Conservation (phyloP, 2,797 vertebrate genomes). For the Malurus leucopterus region DNA sequence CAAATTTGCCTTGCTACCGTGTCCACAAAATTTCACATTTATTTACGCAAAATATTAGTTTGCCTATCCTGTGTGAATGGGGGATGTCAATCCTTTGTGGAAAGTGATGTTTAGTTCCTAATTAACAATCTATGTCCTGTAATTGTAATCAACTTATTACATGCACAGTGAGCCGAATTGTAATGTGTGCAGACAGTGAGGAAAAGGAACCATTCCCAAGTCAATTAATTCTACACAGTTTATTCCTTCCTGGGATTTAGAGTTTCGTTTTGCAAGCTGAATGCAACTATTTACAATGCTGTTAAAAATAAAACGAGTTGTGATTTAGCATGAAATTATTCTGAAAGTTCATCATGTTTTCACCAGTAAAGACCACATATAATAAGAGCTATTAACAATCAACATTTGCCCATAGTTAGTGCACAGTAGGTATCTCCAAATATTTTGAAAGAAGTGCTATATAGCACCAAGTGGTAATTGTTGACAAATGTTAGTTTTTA, state of each 20-base stretch:
- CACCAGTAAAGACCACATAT: neutral
- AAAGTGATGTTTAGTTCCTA: neutral
- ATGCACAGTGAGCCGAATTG: neutral
- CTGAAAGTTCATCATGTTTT: neutral
- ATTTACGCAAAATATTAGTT: neutral
- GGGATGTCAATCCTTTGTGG: neutral
- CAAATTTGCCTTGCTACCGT: neutral
- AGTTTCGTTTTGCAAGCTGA: neutral
- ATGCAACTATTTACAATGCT: neutral
- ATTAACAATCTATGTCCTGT: neutral
- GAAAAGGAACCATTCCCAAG: neutral
- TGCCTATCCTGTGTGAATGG: neutral
- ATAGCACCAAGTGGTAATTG: neutral
- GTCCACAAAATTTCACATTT: neutral
- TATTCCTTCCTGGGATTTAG: neutral
- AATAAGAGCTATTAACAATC: neutral
- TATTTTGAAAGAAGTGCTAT: constrained; percentile 6
- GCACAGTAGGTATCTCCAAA: constrained; percentile 15
- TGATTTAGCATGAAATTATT: neutral
- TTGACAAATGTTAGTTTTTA: constrained; percentile 12
- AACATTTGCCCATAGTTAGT: constrained; percentile 14
- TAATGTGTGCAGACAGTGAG: neutral
- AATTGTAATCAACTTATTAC: neutral
- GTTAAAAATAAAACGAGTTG: neutral
- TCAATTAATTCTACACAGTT: neutral